Evolutionary conservation across 2,888 invertebrate genomes (phyloP).

Genomic region (Trisateles emortualis): DNA sequence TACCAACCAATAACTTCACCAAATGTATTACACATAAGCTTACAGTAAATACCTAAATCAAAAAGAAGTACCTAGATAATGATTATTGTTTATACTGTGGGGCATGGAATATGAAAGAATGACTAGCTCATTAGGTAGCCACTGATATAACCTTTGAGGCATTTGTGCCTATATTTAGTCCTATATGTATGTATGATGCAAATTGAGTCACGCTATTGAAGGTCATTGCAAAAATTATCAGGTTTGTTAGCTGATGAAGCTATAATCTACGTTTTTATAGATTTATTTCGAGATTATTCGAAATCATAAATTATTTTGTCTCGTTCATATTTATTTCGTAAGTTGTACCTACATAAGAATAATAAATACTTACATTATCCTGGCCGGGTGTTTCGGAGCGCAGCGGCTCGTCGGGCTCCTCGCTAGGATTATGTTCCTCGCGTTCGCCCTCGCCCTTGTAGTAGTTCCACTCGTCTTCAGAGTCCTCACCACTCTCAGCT

Average conservation of each 20-base stretch:
- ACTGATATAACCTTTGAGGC: background rate
- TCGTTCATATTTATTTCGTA: no score
- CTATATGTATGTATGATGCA: conserved; percentile 7
- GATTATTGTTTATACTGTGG: background rate
- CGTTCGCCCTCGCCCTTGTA: conserved; percentile 89
- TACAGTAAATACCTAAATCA: background rate
- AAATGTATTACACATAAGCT: no score
- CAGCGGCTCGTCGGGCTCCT: conserved; percentile 85
- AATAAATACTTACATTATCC: conserved; percentile 75
- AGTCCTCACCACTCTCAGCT: conserved; percentile 92
- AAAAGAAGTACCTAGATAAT: no score
- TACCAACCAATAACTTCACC: background rate
- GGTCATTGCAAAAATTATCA: conserved; percentile 3
- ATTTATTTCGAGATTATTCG: background rate
- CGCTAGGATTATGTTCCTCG: conserved; percentile 86
- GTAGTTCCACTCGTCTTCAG: conserved; percentile 97
- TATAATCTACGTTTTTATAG: no score
- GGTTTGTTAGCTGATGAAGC: no score
- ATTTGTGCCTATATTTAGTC: background rate
- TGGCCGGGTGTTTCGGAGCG: conserved; percentile 82
- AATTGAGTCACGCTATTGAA: conserved; percentile 9
- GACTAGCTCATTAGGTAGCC: background rate
- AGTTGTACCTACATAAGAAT: no score
- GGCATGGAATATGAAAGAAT: background rate
- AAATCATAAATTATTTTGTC: no score